Evolutionary conservation across 2,113 vertebrate genomes (phyloP), one percentile per base, ranked within the genome.

Genomic region (Dasypus novemcinctus): DNA sequence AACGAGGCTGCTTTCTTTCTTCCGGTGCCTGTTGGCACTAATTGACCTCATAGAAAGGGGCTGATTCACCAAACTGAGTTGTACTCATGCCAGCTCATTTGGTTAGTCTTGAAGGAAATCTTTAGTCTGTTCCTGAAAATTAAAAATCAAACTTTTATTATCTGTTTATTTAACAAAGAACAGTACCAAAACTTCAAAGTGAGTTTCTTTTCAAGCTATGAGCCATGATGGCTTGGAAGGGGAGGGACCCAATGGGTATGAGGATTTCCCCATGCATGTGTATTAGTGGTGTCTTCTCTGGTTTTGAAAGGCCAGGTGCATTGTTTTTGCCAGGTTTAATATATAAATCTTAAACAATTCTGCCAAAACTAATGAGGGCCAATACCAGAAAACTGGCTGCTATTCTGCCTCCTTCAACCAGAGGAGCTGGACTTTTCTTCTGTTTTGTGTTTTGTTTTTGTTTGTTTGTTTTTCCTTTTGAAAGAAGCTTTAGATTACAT

Each of bases 61-160:
- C 52, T 96, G 86, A 91, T 69, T 96, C 94, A 89, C 79, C 80
- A 81, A 84, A 68, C 13, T 93, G 83, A 94, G 72, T 94, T 91
- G 95, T 33, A 59, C 43, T 46, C 31, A 61, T 59, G 61, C 74
- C 76, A 81, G 36, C 54, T 78, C 43, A 89, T 9, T 97, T 71
- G 17, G 36, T 36, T 83, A 87, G 36, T 29, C 66, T 54, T 83
- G 38, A 33, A 64, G 25, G 27, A 68, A 57, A 1, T 75, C 54
- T 83, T 66, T 17, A 93, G 38, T 89, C 25, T 95, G 66, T 80
- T 54, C 20, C 33, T 78, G 57, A 79, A 95, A 90, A 74, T 59
- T 23, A 61, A 84, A 92, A 86, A 49, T 17, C 9, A 74, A 83
- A 38, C 49, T 76, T 20, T 87, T 91, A 31, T 31, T 7, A 23